Conservation (phyloP, 2,113 vertebrate genomes). For the Neopipo cinnamomea region DNA sequence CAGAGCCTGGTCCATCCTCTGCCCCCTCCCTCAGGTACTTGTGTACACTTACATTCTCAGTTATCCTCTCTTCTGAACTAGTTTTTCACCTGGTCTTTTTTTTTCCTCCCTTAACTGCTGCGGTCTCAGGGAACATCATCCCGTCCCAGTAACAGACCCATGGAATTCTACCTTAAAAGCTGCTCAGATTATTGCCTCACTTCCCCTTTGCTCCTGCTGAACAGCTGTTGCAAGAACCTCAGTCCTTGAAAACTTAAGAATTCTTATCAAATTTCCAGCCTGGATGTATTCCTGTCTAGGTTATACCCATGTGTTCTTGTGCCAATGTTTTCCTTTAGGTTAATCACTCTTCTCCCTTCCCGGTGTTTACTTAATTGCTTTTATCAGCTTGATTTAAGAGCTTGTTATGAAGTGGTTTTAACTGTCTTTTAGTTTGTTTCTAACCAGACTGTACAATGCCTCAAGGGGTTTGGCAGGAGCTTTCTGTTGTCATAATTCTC, state of each 20-base stretch:
- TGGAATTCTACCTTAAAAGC: neutral
- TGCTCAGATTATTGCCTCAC: neutral
- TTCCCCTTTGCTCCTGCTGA: neutral
- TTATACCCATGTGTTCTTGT: neutral
- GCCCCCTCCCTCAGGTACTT: neutral
- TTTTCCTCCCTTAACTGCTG: neutral
- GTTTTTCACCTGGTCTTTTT: fast-evolving
- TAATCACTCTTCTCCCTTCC: neutral
- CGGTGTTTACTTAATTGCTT: constrained; percentile 42
- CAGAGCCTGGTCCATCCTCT: neutral
- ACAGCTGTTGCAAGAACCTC: neutral
- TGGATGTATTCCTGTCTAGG: neutral
- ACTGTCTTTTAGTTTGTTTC: constrained; percentile 18
- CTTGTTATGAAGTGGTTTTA: constrained; percentile 21
- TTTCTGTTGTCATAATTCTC: constrained; percentile 21
- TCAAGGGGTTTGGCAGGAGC: neutral
- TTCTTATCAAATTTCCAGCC: neutral
- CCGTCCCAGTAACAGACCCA: neutral
- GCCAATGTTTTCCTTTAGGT: constrained; percentile 16
- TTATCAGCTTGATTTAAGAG: constrained; percentile 52
- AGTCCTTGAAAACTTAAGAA: neutral
- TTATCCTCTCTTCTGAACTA: neutral
- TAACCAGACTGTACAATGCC: neutral
- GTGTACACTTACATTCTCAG: neutral
- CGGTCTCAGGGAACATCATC: neutral